Base-by-base conservation (phyloP, 2,113 vertebrate species). In the Strix aluco region DNA sequence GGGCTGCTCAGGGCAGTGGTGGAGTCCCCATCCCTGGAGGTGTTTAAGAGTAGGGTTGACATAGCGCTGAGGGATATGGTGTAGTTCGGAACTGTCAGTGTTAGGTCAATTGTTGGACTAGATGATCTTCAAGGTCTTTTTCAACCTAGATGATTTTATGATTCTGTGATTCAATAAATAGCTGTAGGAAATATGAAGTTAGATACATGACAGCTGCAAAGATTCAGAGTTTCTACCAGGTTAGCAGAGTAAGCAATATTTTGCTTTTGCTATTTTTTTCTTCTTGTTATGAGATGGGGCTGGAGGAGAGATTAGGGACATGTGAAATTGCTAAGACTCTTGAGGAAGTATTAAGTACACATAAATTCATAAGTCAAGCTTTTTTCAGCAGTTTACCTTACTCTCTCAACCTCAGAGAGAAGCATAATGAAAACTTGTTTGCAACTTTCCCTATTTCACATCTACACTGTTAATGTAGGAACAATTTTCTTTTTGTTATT, bases 151-250 rank as follows among this genome's bases (percentile, higher is more conserved):
- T 46, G 44, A 46, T 46, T 46, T 14, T 46, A 5, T 46, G 44
- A 46, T 46, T 46, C 17, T 46, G 7, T 46, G 44, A 17, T 46
- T 81, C 16, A 38, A 14, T 23, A 75, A 94, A 67, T n/a, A 65
- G 1, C 3, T 82, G 10, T 30, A 63, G 30, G 40, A 91, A 87
- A n/a, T 18, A 23, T 2, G 1, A 17, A 66, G 18, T 42, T 91
- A 67, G 13, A 14, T 3, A 0, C 2, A 15, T 5, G 34, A 51
- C n/a, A 73, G 16, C 27, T 2, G 1, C 22, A 63, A 16, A 8
- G 2, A 27, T 46, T 12, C 5, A 5, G 40, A 15, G 5, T 40
- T 61, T 72, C 36, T 84, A 46, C 14, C 27, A 69, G 8, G 5
- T 32, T 59, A 17, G 14, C 13, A 49, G 12, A 27, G 1, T 44